These are phyloP conservation scores for Caenorhabditis afra DNA, from an alignment of 2,888 invertebrate species.

Conservation along the genomic window DNA sequence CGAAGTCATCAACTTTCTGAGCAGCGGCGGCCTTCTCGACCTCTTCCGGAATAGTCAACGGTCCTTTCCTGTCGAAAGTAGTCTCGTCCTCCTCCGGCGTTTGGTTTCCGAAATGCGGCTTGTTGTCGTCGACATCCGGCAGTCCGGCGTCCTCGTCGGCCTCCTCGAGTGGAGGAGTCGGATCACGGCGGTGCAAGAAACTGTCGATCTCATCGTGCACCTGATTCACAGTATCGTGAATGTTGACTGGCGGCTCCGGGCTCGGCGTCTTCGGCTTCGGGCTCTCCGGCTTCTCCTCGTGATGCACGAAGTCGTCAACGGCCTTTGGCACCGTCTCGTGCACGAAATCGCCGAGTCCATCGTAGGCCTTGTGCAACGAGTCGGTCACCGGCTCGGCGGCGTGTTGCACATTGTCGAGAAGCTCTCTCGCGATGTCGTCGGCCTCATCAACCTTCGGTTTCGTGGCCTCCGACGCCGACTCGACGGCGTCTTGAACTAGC, in stretches of 20 bases:
- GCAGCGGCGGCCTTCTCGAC: slow-evolving; percentile 58
- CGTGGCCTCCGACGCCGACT: slow-evolving; percentile 42
- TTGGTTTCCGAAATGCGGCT: slow-evolving; percentile 66
- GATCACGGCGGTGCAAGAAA: slow-evolving; percentile 43
- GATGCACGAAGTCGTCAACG: slow-evolving; percentile 24
- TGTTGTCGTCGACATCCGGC: slow-evolving; percentile 24
- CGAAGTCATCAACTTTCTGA: slow-evolving; percentile 16
- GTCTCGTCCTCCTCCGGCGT: slow-evolving; percentile 68
- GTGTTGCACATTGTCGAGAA: slow-evolving; percentile 31
- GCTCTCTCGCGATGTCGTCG: slow-evolving; percentile 48
- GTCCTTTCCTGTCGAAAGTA: slow-evolving; percentile 66
- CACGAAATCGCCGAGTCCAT: slow-evolving; percentile 53
- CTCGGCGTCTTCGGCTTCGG: slow-evolving; percentile 30
- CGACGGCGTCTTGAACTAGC: slow-evolving; percentile 57
- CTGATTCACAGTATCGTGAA: slow-evolving; percentile 47
- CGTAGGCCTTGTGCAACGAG: slow-evolving; percentile 41
- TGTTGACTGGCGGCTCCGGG: slow-evolving; percentile 30
- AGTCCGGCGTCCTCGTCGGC: slow-evolving; percentile 18
- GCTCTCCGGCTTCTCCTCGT: slow-evolving; percentile 34
- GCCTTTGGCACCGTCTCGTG: slow-evolving; percentile 48
- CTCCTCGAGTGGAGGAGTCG: slow-evolving; percentile 51
- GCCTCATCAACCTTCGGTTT: slow-evolving; percentile 32
- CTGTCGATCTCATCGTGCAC: slow-evolving; percentile 59
- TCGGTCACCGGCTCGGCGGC: slow-evolving; percentile 34
- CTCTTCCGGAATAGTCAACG: slow-evolving; percentile 73